These are phyloP conservation scores for Ecliptopera silaceata DNA, from an alignment of 2,888 invertebrate genomes.

Conservation along the genomic window DNA sequence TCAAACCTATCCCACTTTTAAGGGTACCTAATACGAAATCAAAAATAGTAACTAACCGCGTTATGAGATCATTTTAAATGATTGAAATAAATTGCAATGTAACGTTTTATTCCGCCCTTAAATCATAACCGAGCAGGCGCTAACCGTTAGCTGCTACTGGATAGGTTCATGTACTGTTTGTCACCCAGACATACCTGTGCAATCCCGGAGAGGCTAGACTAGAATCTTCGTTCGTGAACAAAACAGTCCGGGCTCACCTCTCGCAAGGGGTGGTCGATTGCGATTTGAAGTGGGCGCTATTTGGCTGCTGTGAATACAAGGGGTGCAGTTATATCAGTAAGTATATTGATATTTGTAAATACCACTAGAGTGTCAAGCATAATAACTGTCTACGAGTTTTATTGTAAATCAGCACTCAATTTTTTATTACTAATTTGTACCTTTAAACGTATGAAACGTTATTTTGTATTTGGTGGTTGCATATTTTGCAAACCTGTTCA, in stretches of 20 bases:
- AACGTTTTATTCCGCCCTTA: too few species aligned
- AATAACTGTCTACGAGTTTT: neutral
- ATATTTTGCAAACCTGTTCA: too few species aligned
- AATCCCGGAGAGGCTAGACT: neutral
- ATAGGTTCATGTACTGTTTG: conserved; percentile 12
- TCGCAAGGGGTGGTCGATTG: conserved; percentile 2
- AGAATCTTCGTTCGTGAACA: neutral
- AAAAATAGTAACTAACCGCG: too few species aligned
- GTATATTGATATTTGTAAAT: neutral
- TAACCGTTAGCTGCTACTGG: neutral
- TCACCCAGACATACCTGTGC: conserved; percentile 12
- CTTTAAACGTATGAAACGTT: neutral
- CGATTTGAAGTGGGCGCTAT: neutral
- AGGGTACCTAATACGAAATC: too few species aligned
- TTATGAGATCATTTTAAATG: too few species aligned
- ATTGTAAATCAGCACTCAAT: neutral
- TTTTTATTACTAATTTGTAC: neutral
- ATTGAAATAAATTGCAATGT: too few species aligned
- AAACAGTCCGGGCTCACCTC: conserved; percentile 17
- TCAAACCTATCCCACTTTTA: too few species aligned
- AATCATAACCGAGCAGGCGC: neutral
- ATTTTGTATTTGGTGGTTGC: neutral
- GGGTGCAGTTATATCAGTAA: conserved; percentile 1
- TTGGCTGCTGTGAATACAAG: neutral
- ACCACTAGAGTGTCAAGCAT: neutral